These are phyloP conservation scores for Cinclus cinclus DNA, from an alignment of 2,113 vertebrate genomes.

Conservation along the genomic window DNA sequence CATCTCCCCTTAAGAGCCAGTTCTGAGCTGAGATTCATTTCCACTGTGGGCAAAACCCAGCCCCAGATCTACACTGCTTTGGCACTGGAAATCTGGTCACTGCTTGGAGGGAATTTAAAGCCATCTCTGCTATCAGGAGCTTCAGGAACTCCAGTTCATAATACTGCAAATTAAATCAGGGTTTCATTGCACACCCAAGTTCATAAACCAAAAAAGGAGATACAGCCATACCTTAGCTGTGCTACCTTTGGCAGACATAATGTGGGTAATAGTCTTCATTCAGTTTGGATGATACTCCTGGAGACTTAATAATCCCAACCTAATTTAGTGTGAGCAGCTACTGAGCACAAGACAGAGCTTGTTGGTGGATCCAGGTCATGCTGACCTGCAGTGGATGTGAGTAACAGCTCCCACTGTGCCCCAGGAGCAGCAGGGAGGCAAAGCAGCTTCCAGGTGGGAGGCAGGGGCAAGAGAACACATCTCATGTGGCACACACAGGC, in stretches of 20 bases:
- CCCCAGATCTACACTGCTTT: neutral
- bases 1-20: fast-evolving
- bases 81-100: neutral
- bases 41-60: neutral
- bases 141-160: neutral
- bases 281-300: slow-evolving; percentile 9
- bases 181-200: neutral
- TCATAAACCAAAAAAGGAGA: neutral
- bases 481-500: neutral
- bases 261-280: neutral
- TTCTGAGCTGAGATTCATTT: neutral
- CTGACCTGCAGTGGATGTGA: neutral
- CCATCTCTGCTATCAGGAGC: neutral
- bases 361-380: neutral
- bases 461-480: neutral
- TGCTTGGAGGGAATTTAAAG: neutral
- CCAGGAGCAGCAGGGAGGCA: neutral
- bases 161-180: neutral
- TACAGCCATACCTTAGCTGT: neutral
- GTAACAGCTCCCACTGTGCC: neutral
- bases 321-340: neutral
- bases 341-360: slow-evolving; percentile 13
- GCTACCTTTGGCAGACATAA: neutral
- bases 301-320: neutral
- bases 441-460: neutral